These are phyloP conservation scores for Nymphalis polychloros DNA, from an alignment of 2,888 invertebrate genomes.

Conservation along the genomic window DNA sequence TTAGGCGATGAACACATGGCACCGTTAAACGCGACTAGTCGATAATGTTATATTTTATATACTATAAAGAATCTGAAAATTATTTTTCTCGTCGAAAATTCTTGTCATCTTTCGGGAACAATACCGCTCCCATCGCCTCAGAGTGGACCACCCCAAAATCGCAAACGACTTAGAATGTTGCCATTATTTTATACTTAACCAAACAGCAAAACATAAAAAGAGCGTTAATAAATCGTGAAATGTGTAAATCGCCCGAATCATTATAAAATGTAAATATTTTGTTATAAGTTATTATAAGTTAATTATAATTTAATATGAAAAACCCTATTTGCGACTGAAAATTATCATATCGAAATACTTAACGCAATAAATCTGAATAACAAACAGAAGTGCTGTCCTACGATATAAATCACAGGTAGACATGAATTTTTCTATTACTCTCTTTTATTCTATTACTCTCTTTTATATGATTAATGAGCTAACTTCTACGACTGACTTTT, in stretches of 20 bases:
- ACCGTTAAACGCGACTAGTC: neutral
- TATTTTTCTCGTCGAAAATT: too few species aligned
- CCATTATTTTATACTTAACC: too few species aligned
- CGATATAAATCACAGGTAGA: conserved; percentile 32
- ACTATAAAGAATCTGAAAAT: too few species aligned
- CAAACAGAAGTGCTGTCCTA: conserved; percentile 47
- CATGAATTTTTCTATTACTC: conserved; percentile 33
- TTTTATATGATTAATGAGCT: conserved; percentile 33
- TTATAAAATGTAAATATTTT: conserved; percentile 74
- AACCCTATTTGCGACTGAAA: conserved; percentile 66
- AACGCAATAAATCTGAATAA: conserved; percentile 27
- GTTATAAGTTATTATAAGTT: conserved; percentile 67
- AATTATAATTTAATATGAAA: conserved; percentile 62
- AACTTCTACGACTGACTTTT: conserved; percentile 37
- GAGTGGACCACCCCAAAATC: too few species aligned
- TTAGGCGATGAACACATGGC: conserved; percentile 37
- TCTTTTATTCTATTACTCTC: conserved; percentile 34
- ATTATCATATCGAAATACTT: conserved; percentile 38
- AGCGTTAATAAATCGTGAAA: conserved; percentile 9
- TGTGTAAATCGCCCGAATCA: conserved; percentile 40
- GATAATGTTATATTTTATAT: too few species aligned
- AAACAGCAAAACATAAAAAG: too few species aligned
- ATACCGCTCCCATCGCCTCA: too few species aligned
- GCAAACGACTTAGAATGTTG: too few species aligned
- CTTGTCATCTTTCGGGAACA: too few species aligned